phyloP scores from a whole-genome alignment of 2,888 invertebrate species.

The Caradrina kadenii region DNA sequence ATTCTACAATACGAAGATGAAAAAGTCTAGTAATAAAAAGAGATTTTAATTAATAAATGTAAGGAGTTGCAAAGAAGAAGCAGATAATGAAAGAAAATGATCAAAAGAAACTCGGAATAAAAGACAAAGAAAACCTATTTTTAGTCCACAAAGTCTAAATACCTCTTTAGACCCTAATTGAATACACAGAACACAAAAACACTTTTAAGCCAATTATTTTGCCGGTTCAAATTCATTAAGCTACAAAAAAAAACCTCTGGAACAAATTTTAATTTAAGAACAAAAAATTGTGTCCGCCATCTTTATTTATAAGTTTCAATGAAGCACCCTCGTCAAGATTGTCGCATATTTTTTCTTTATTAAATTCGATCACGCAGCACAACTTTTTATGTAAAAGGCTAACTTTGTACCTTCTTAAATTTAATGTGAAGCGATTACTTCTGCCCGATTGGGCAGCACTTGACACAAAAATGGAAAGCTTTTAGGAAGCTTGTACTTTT shows the following conservation, averaged over 20 bases:
- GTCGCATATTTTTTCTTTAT: constrained; percentile 57
- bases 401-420: constrained; percentile 54
- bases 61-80: not conserved
- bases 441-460: constrained; percentile 56
- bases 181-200: constrained; percentile 46
- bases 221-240: constrained; percentile 36
- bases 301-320: constrained; percentile 62
- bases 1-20: too few relatives aligned
- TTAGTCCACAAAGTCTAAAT: not conserved
- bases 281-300: constrained; percentile 41
- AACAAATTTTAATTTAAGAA: constrained; percentile 53
- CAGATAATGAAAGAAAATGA: not conserved
- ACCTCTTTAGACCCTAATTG: constrained; percentile 24
- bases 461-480: constrained; percentile 62
- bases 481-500: constrained; percentile 55
- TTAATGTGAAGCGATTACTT: constrained; percentile 60
- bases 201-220: constrained; percentile 40
- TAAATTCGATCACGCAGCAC: constrained; percentile 53
- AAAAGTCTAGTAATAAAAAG: not conserved
- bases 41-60: not conserved
- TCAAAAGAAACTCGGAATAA: constrained; percentile 3
- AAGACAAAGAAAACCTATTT: constrained; percentile 2
- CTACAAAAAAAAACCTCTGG: constrained; percentile 24
- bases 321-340: constrained; percentile 51
- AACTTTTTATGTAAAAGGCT: constrained; percentile 52